A percentile compares a stretch with the other conserved stretches of the same genome.
Conservation (phyloP, 2,797 vertebrate species). For the Sparus aurata region DNA sequence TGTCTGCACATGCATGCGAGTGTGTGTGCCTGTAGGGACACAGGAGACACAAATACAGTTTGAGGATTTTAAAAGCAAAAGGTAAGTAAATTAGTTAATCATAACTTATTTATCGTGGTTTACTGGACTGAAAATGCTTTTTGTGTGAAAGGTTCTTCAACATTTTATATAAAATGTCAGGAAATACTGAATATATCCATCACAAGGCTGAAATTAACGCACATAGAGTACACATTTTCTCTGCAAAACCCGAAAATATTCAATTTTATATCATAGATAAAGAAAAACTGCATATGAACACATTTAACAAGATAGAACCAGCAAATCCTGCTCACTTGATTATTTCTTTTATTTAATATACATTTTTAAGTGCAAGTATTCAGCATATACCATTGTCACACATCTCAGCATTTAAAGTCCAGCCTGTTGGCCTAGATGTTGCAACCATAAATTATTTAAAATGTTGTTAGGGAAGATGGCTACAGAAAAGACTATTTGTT, state of each 20-base stretch:
- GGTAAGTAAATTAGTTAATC: constrained; percentile 7
- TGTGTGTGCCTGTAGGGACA: constrained; percentile 17
- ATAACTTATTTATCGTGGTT: background rate
- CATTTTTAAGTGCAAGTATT: too few species aligned
- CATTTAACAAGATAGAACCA: background rate
- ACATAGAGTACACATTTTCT: background rate
- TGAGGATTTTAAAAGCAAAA: background rate
- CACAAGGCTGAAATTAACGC: background rate
- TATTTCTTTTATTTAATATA: too few species aligned
- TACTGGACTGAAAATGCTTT: background rate
- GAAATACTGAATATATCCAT: constrained; percentile 5
- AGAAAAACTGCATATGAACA: constrained; percentile 1
- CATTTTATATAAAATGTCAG: background rate
- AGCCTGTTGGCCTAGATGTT: too few species aligned
- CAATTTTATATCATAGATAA: background rate
- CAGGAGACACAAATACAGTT: background rate
- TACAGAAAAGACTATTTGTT: background rate
- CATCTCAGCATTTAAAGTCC: too few species aligned
- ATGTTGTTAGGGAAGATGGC: background rate
- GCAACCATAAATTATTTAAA: too few species aligned
- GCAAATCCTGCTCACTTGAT: background rate
- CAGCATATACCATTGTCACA: too few species aligned
- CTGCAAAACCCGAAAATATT: background rate
- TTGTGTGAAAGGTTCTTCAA: background rate
- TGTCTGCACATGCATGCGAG: constrained; percentile 22